Percentiles rank a stretch among this genome's conserved stretches.
Evolutionary conservation across 2,113 vertebrate genomes (phyloP).

Genomic region (Siphamia tubifer): DNA sequence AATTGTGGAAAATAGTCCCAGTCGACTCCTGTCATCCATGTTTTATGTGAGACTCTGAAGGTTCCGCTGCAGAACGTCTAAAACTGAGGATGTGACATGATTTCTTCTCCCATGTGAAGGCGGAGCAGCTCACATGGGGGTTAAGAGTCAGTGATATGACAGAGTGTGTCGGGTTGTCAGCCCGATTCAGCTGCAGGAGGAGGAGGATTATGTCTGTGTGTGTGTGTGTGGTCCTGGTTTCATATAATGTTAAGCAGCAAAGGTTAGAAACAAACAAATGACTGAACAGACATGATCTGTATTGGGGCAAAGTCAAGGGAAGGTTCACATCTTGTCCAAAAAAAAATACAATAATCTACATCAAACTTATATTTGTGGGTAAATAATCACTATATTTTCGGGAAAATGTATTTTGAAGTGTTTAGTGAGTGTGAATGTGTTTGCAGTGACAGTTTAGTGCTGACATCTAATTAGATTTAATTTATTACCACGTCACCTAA

Average conservation of each 20-base stretch:
- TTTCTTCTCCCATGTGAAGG: neutral
- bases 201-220: neutral
- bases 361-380: too few relatives aligned
- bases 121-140: neutral
- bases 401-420: too few relatives aligned
- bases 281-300: neutral
- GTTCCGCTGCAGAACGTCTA: too few relatives aligned
- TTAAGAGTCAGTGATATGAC: slow-evolving; percentile 1
- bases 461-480: too few relatives aligned
- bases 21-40: neutral
- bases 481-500: too few relatives aligned
- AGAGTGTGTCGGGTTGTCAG: slow-evolving; percentile 6
- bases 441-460: too few relatives aligned
- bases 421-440: too few relatives aligned
- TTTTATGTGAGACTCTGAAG: neutral
- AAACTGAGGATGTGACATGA: neutral
- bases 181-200: neutral
- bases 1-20: too few relatives aligned
- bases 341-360: too few relatives aligned
- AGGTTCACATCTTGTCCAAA: too few relatives aligned
- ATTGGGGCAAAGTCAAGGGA: too few relatives aligned
- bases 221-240: neutral
- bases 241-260: neutral
- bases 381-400: too few relatives aligned
- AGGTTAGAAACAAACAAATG: neutral